A percentile compares a stretch with the other conserved stretches of the same genome.
Evolutionary conservation across 92 coral and sea anemone species (phyloP).

Genomic region (Phenganax marumi): DNA sequence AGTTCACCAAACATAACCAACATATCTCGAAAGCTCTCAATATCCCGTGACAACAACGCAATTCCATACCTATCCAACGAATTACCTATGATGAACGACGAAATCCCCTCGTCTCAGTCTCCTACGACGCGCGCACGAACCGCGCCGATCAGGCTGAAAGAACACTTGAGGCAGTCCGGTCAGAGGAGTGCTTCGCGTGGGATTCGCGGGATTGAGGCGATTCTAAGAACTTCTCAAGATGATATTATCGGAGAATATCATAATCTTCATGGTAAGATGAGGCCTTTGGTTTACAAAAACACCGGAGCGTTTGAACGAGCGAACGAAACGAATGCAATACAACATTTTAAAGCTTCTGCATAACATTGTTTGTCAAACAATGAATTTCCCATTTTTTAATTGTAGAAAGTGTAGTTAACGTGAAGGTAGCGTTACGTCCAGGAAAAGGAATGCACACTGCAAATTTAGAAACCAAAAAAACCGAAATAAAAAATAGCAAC

Average conservation of each 20-base stretch:
- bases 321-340: too few species aligned
- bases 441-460: background rate
- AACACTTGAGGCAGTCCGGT: background rate
- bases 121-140: constrained; percentile 4
- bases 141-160: background rate
- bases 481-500: background rate
- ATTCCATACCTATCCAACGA: background rate
- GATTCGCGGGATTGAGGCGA: constrained; percentile 17
- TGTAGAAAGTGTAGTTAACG: constrained; percentile 24
- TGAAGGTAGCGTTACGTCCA: constrained; percentile 8
- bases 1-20: constrained; percentile 19
- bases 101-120: background rate
- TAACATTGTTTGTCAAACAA: background rate
- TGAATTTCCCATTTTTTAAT: background rate
- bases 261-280: constrained; percentile 23
- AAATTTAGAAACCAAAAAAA: background rate
- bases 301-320: too few species aligned
- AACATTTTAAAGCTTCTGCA: background rate
- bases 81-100: constrained; percentile 14
- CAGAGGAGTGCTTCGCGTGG: background rate
- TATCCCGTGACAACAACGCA: background rate
- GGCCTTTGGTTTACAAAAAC: too few species aligned
- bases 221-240: constrained; percentile 31
- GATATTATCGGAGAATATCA: constrained; percentile 37
- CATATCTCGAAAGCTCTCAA: background rate